Base-by-base conservation (phyloP, 2,888 invertebrate species). In the Apamea sordens region DNA sequence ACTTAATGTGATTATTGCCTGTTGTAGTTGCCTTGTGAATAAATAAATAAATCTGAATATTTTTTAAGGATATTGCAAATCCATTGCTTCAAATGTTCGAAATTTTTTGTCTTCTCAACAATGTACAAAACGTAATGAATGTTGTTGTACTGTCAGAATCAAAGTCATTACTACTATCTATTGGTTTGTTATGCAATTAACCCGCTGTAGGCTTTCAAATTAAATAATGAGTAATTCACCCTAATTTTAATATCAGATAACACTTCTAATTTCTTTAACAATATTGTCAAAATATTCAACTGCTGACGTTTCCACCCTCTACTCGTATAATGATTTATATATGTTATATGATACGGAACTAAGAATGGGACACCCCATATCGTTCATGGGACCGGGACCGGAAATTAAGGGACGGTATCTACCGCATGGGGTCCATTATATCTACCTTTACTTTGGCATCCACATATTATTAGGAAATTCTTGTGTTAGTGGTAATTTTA, bases 361-460 rank as follows among this genome's bases (percentile, higher is more conserved):
- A 84, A 67, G 63, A 77, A 82, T 73, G 32, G 56, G 24, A 47
- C 56, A 71, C 65, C 70, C 73, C 65, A 73, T 86, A 63, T 61
- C 76, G 70, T 59, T 44, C 69, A 73, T 59, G 63, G 86, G 50
- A 32, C 36, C 47, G 70, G n/a, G 18, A 63, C 86, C 86, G 83
- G 83, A 84, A 82, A 84, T 84, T 84, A 84, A 82, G 56, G 73
- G 73, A 77, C 70, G 56, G 47, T 82, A 86, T 73, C 83, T 59
- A 21, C 18, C 50, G 11, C 53, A 53, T 36, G 50, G 50, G 47
- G 10, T 36, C 36, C 15, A 56, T 61, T 18, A n/a, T 7, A 67
- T 32, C n/a, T 59, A 73, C 77, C 65, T 82, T 53, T 50, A 59
- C 21, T 56, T 47, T 53, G n/a, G 1, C 13, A 36, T 53, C 21